Base-by-base conservation (phyloP, 2,888 invertebrate species). In the Stenurella melanura region DNA sequence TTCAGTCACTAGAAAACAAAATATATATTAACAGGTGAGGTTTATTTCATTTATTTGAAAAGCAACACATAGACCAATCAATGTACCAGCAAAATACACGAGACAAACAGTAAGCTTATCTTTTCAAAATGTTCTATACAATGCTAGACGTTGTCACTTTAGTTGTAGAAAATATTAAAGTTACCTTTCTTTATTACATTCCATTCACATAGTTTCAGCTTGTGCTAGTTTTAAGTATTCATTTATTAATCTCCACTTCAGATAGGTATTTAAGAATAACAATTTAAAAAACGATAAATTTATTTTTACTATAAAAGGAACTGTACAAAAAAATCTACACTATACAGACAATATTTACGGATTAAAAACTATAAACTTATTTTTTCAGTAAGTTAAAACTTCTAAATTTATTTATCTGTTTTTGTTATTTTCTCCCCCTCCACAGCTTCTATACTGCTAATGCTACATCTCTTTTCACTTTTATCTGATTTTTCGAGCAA, bases 1-100 rank as follows among this genome's bases (percentile, higher is more conserved):
- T 75, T 86, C 86, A 50, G 87, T 84, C 19, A 88, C 90, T 89
- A 82, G 15, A 83, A 83, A 82, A 85, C 12, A 64, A 3, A 50
- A 50, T 15, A 50, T 15, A 15, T 42, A 42, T 42, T 11, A 42
- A 12, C 15, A 42, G 15, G 15, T 6, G 17, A 30, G 6, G 4
- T 61, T 17, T 9, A 18, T 42, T 9, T 26, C 18, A 11, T 30
- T 17, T 64, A 42, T 10, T 19, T 19, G 42, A 64, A 42, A 42
- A 42, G 42, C 19, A 21, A 67, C 18, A 67, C 67, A 67, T 54
- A 64, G 64, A 64, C 64, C 42, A 10, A 34, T 42, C 42, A 10
- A 34, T 42, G 11, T 42, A 18, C 18, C 11, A 42, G n/a, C n/a
- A 60, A 15, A 19, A 30, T 63, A 18, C 17, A 64, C 18, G 15